Conservation (phyloP, 2,113 vertebrate species). For the Stercorarius parasiticus region DNA sequence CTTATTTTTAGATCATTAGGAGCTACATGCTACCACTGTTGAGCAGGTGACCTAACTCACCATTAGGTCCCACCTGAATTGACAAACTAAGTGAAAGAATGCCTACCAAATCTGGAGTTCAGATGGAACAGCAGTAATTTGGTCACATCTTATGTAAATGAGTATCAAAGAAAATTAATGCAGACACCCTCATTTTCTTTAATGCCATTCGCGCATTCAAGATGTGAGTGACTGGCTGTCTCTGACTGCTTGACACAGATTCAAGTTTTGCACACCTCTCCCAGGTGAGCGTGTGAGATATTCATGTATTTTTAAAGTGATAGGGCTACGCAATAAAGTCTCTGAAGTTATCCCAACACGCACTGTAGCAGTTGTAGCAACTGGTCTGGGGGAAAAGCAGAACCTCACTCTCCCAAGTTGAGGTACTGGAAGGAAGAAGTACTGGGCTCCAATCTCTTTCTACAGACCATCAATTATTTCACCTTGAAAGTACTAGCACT, state of each 20-base stretch:
- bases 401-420: neutral
- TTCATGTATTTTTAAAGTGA: neutral
- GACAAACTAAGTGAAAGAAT: neutral
- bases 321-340: neutral
- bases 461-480: neutral
- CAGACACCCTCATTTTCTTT: neutral
- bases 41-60: neutral
- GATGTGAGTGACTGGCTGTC: neutral
- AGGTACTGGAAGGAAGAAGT: neutral
- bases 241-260: neutral
- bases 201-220: neutral
- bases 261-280: neutral
- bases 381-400: neutral
- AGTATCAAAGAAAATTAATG: neutral
- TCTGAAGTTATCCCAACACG: neutral
- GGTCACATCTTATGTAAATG: neutral
- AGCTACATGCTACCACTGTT: neutral
- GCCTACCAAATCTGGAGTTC: fast-evolving
- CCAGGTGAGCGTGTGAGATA: neutral
- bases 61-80: neutral
- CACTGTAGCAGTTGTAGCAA: neutral
- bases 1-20: neutral
- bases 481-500: neutral
- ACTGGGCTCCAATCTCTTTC: neutral
- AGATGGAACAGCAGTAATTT: neutral